Evolutionary conservation across 2,888 invertebrate species (phyloP).

Genomic region (Therioaphis trifolii): DNA sequence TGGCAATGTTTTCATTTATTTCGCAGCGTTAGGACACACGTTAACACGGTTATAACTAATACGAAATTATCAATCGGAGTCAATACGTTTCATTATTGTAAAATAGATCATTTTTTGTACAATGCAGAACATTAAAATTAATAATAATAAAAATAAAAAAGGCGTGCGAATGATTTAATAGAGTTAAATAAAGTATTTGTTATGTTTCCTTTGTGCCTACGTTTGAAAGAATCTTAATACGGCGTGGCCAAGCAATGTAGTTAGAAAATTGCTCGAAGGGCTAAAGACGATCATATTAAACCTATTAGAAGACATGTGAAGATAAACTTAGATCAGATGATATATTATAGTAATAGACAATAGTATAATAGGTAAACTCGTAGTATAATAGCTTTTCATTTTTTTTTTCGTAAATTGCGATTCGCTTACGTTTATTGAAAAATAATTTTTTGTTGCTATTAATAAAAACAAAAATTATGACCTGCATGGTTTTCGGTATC

Average conservation of each 20-base stretch:
- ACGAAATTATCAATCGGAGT: not conserved
- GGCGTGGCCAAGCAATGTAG: slow-evolving; percentile 24
- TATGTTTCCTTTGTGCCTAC: slow-evolving; percentile 5
- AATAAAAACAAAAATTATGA: too few relatives aligned
- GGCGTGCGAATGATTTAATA: slow-evolving; percentile 14
- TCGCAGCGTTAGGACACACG: too few relatives aligned
- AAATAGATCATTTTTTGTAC: not conserved
- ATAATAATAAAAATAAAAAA: slow-evolving; percentile 20
- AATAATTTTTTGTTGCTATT: too few relatives aligned
- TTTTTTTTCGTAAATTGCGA: not conserved
- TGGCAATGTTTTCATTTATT: too few relatives aligned
- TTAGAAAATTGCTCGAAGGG: slow-evolving; percentile 23
- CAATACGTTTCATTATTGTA: not conserved
- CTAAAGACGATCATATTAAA: slow-evolving; percentile 1
- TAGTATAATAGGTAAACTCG: not conserved
- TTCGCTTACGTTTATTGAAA: not conserved
- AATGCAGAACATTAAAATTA: slow-evolving; percentile 18
- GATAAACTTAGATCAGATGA: not conserved
- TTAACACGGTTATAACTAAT: too few relatives aligned
- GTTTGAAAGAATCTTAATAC: slow-evolving; percentile 28
- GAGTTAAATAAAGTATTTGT: slow-evolving; percentile 24
- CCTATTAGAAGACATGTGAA: slow-evolving; percentile 15
- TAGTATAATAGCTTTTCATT: not conserved
- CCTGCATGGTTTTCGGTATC: too few relatives aligned
- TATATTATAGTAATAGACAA: slow-evolving; percentile 1